Evolutionary conservation across 2,888 invertebrate species (phyloP).

Genomic region (Panopea generosa): DNA sequence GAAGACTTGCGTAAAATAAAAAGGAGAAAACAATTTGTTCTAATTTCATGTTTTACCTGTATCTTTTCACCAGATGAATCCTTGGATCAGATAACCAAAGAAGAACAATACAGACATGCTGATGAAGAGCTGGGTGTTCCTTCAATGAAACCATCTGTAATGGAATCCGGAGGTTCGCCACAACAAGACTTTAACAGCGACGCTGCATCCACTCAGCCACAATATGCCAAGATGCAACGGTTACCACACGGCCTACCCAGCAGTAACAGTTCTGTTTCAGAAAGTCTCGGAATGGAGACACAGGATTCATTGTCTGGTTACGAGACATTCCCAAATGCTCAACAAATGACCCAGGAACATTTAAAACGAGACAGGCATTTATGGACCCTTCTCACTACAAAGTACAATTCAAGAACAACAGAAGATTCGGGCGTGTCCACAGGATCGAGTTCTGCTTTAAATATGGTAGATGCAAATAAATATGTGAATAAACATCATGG

Average conservation of each 20-base stretch:
- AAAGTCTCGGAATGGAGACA: neutral
- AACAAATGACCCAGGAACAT: constrained; percentile 61
- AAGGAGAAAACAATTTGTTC: too few species aligned
- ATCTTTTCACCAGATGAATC: constrained; percentile 48
- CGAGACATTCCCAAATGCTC: constrained; percentile 42
- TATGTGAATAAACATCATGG: neutral
- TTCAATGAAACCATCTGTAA: constrained; percentile 20
- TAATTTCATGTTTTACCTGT: too few species aligned
- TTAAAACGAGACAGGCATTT: constrained; percentile 62
- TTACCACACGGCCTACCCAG: neutral
- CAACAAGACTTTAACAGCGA: constrained; percentile 5
- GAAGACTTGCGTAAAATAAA: too few species aligned
- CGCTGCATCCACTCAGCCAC: constrained; percentile 14
- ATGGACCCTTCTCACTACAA: constrained; percentile 54
- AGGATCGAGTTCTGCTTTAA: constrained; percentile 30
- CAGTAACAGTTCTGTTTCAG: neutral
- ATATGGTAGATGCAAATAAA: neutral
- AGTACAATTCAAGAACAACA: constrained; percentile 24
- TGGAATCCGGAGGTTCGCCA: constrained; percentile 30
- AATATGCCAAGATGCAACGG: constrained; percentile 14
- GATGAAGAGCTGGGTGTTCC: constrained; percentile 43
- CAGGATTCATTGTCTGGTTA: constrained; percentile 16
- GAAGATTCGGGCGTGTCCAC: constrained; percentile 49
- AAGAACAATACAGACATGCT: constrained; percentile 55
- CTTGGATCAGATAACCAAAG: constrained; percentile 45